These are phyloP conservation scores for Albula goreensis DNA, from an alignment of 2,113 vertebrate species.

Conservation along the genomic window DNA sequence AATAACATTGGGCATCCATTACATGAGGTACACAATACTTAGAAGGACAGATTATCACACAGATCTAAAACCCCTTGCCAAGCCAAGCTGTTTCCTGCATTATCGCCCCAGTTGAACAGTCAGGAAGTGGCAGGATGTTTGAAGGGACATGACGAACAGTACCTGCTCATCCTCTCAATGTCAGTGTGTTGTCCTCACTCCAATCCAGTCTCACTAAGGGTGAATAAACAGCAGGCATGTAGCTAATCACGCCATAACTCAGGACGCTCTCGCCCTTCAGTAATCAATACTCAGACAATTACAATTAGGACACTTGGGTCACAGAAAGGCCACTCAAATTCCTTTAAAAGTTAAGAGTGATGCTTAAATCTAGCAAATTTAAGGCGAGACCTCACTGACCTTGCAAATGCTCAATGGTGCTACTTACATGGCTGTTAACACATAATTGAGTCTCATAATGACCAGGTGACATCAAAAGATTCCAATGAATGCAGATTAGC, in stretches of 20 bases:
- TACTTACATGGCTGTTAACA: background rate
- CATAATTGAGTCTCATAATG: background rate
- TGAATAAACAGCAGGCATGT: constrained; percentile 51
- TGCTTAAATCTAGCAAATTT: constrained; percentile 67
- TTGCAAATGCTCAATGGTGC: constrained; percentile 43
- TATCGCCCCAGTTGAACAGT: background rate
- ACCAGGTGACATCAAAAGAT: background rate
- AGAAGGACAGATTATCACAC: background rate
- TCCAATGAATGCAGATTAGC: background rate
- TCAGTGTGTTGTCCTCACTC: constrained; percentile 29
- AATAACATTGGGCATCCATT: background rate
- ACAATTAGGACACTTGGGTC: constrained; percentile 76
- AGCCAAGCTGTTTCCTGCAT: background rate
- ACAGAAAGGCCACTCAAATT: constrained; percentile 68
- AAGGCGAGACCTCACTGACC: constrained; percentile 55
- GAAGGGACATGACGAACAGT: background rate
- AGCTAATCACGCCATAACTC: constrained; percentile 72
- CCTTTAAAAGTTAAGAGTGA: constrained; percentile 75
- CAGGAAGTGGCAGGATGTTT: background rate
- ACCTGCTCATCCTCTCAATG: constrained; percentile 43
- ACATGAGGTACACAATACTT: background rate
- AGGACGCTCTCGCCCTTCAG: constrained; percentile 50
- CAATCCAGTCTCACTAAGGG: constrained; percentile 38
- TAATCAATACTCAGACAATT: constrained; percentile 75
- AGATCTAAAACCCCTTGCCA: constrained; percentile 1